phyloP scores from a whole-genome alignment of 1,140 invertebrate genomes.

The Thaumetopoea pityocampa region DNA sequence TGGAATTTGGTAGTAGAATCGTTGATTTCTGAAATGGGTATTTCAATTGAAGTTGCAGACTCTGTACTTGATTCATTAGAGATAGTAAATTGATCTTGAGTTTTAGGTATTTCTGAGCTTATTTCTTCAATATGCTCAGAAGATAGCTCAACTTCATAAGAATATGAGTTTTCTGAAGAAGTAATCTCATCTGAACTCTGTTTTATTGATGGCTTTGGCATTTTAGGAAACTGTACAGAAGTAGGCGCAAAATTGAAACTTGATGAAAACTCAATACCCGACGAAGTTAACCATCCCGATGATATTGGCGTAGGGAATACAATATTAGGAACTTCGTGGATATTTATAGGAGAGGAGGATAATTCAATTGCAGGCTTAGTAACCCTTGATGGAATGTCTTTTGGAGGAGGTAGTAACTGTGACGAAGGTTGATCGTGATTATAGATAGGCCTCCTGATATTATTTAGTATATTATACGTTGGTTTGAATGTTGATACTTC shows the following conservation, averaged over 20 bases:
- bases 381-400: constrained; percentile 40
- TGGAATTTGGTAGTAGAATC: constrained; percentile 29
- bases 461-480: constrained; percentile 54
- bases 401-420: constrained; percentile 55
- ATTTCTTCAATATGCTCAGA: constrained; percentile 33
- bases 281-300: constrained; percentile 63
- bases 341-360: constrained; percentile 21
- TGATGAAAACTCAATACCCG: constrained; percentile 57
- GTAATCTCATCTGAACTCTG: constrained; percentile 23
- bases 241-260: constrained; percentile 55
- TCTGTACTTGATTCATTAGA: constrained; percentile 27
- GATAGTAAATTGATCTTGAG: constrained; percentile 19
- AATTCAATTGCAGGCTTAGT: constrained; percentile 27
- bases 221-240: constrained; percentile 40
- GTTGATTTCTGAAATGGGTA: constrained; percentile 19
- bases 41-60: constrained; percentile 15
- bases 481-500: constrained; percentile 71
- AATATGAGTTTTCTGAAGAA: constrained; percentile 35
- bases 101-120: constrained; percentile 30
- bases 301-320: constrained; percentile 62
- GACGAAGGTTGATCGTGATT: constrained; percentile 59
- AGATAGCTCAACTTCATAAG: constrained; percentile 39
- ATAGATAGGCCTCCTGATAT: constrained; percentile 50
- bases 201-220: constrained; percentile 22
- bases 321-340: constrained; percentile 32